These are phyloP conservation scores for Morus bassanus DNA, from an alignment of 2,797 vertebrate species.

Conservation along the genomic window DNA sequence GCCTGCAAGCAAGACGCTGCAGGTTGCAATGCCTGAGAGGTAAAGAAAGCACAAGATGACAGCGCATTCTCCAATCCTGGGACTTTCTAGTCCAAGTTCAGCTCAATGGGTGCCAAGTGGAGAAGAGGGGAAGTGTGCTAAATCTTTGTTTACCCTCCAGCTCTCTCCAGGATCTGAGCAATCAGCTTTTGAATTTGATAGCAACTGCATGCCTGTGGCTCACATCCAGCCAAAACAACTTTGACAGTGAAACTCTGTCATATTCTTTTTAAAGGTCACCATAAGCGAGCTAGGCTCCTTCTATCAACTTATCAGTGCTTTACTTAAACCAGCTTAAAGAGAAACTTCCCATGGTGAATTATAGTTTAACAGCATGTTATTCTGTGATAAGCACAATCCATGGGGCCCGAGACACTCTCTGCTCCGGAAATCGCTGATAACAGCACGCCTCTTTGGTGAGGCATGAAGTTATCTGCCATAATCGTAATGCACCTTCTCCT, in stretches of 20 bases:
- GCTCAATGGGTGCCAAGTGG: neutral
- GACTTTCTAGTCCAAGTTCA: neutral
- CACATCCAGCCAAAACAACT: neutral
- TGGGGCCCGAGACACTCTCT: neutral
- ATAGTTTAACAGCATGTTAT: constrained; percentile 6
- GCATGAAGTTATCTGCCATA: neutral
- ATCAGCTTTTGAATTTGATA: neutral
- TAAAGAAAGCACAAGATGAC: rapidly evolving
- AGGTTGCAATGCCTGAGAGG: neutral
- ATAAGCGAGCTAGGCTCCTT: neutral
- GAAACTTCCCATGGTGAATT: constrained; percentile 42
- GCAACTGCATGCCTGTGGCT: neutral
- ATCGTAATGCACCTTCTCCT: neutral
- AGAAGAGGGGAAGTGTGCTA: neutral
- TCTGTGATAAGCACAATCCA: constrained; percentile 43
- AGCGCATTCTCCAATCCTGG: neutral
- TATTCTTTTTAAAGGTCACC: constrained; percentile 53
- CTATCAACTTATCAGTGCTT: constrained; percentile 32
- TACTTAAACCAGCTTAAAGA: constrained; percentile 21
- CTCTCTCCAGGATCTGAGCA: neutral
- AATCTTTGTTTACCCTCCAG: neutral
- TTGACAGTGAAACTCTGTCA: constrained; percentile 3
- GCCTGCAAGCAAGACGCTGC: neutral
- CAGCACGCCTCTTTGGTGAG: neutral
- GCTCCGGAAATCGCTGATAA: neutral